These are phyloP conservation scores for Tinea pellionella DNA, from an alignment of 2,888 invertebrate species.

Conservation along the genomic window DNA sequence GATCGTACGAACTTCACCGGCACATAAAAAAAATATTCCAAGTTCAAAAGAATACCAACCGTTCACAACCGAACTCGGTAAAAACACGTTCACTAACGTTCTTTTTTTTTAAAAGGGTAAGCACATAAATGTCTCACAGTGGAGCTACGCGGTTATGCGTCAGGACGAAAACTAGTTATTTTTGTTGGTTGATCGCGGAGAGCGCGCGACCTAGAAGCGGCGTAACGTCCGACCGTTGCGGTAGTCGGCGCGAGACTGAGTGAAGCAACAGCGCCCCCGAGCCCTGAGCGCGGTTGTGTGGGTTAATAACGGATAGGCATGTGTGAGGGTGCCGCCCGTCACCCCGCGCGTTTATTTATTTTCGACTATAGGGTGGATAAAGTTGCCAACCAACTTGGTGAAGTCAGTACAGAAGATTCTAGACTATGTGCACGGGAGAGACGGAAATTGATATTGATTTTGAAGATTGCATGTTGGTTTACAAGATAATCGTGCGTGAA, in stretches of 20 bases:
- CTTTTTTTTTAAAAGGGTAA: conserved; percentile 40
- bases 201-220: conserved; percentile 26
- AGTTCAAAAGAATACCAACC: conserved; percentile 47
- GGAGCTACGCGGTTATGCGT: conserved; percentile 35
- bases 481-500: background rate
- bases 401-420: background rate
- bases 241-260: conserved; percentile 68
- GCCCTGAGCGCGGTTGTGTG: conserved; percentile 40
- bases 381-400: conserved; percentile 17
- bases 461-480: conserved; percentile 4
- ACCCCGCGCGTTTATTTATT: conserved; percentile 45
- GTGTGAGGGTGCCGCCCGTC: conserved; percentile 30
- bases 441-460: conserved; percentile 4
- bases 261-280: conserved; percentile 51
- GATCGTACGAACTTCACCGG: conserved; percentile 39
- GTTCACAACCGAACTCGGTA: conserved; percentile 27
- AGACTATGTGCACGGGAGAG: background rate
- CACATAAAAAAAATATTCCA: conserved; percentile 21
- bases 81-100: conserved; percentile 45
- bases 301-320: conserved; percentile 23
- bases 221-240: conserved; percentile 41
- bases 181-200: conserved; percentile 44
- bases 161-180: conserved; percentile 62
- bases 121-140: conserved; percentile 48
- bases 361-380: conserved; percentile 44